Base-by-base conservation (phyloP, 2,113 vertebrate species). In the Okapia johnstoni region DNA sequence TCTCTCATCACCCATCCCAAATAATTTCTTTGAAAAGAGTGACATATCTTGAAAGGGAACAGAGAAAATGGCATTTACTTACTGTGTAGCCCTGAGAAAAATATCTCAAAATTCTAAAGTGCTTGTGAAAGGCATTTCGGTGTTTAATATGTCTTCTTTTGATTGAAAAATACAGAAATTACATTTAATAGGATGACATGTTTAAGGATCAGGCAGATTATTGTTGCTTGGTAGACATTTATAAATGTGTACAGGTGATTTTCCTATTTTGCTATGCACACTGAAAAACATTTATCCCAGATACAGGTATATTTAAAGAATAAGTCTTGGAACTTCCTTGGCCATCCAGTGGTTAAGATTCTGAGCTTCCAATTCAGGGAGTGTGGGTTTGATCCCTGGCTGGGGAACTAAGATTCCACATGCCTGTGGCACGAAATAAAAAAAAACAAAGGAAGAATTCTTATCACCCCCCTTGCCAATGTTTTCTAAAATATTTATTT, bases 21-120 rank as follows among this genome's bases (percentile, higher is more conserved):
- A 85, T 36, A 81, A 73, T 88, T 91, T 96, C 33, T 96, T 96
- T 95, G 90, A 70, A 88, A 80, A 73, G 83, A 21, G 28, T 60
- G 77, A 87, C 33, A 36, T 54, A 33, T 46, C 48, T 77, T 54
- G 26, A 88, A 48, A 48, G 25, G 43, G 79, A 92, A 85, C 55
- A 52, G 52, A 97, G 50, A 88, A 94, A 92, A 86, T 55, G n/a
- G 7, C 54, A 85, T 90, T 76, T 89, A 61, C 33, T 50, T 92
- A 66, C n/a, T 85, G 16, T 23, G 28, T 81, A 70, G 36, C 30
- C 79, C 80, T 84, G 5, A 73, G 46, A 88, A 70, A 85, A 66
- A 57, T 6, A 60, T 16, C 30, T 91, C 25, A 33, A 50, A 88
- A 73, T 21, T 60, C 87, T 88, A 26, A 87, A 43, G 63, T 73